A percentile compares a stretch with the other conserved stretches of the same genome.
phyloP scores from a whole-genome alignment of 2,113 vertebrate genomes.

The Isichthys henryi region DNA sequence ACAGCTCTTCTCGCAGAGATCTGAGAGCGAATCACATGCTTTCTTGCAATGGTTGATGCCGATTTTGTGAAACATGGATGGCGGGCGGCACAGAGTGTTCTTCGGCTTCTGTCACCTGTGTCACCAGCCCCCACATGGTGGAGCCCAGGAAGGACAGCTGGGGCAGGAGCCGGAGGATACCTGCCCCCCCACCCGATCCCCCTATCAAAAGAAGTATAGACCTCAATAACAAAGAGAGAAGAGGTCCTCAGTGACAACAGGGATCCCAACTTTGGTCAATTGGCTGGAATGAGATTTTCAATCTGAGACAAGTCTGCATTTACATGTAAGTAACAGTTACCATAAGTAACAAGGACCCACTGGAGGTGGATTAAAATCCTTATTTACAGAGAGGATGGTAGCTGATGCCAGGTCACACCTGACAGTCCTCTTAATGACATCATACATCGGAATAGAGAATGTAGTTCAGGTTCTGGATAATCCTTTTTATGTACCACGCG shows the following conservation, averaged over 20 bases:
- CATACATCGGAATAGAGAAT: neutral
- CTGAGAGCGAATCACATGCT: neutral
- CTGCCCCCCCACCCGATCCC: neutral
- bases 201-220: neutral
- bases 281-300: neutral
- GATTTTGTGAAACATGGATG: neutral
- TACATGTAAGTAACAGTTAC: neutral
- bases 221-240: neutral
- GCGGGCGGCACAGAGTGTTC: neutral
- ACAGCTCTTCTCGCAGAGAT: neutral
- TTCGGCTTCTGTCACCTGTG: neutral
- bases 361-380: neutral
- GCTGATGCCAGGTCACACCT: neutral
- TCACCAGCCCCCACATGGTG: neutral
- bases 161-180: neutral
- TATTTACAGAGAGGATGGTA: neutral
- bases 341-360: neutral
- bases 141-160: neutral
- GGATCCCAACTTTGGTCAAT: neutral
- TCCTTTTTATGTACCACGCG: neutral
- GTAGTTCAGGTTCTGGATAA: slow-evolving; percentile 30
- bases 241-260: neutral
- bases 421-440: neutral
- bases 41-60: neutral
- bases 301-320: neutral